Percentiles rank a stretch among this genome's conserved stretches.
Conservation (phyloP, 1,140 invertebrate genomes). For the Cotesia glomerata region DNA sequence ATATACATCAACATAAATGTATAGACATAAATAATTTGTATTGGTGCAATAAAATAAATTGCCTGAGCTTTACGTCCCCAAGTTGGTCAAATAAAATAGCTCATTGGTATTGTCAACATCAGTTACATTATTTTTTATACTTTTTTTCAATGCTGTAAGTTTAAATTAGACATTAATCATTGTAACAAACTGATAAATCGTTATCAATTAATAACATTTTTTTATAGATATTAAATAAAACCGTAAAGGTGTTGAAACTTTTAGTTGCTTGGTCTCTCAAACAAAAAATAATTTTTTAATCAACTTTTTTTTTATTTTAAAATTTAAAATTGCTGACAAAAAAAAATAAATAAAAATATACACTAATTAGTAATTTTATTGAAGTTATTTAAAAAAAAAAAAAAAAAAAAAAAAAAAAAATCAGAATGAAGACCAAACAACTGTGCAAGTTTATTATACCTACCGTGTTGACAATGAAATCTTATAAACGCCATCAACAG, state of each 20-base stretch:
- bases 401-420: background rate
- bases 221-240: slow-evolving; percentile 41
- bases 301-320: background rate
- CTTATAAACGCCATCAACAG: slow-evolving; percentile 41
- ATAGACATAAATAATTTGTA: slow-evolving; percentile 29
- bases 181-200: slow-evolving; percentile 49
- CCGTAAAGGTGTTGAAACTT: slow-evolving; percentile 42
- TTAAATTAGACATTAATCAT: slow-evolving; percentile 63
- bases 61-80: slow-evolving; percentile 59
- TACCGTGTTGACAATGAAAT: slow-evolving; percentile 57
- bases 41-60: slow-evolving; percentile 62
- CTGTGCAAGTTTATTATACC: slow-evolving; percentile 57
- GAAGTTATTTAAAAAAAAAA: background rate
- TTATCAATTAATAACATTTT: slow-evolving; percentile 33
- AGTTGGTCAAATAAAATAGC: slow-evolving; percentile 57
- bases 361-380: background rate
- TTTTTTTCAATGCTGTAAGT: slow-evolving; percentile 63
- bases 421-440: slow-evolving; percentile 41
- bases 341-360: background rate
- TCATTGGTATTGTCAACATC: slow-evolving; percentile 54
- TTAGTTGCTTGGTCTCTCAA: slow-evolving; percentile 44
- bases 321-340: background rate
- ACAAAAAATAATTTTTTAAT: background rate
- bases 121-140: slow-evolving; percentile 54
- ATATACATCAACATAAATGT: background rate